Conservation (phyloP, 1,140 invertebrate genomes). For the Tetragnatha versicolor region DNA sequence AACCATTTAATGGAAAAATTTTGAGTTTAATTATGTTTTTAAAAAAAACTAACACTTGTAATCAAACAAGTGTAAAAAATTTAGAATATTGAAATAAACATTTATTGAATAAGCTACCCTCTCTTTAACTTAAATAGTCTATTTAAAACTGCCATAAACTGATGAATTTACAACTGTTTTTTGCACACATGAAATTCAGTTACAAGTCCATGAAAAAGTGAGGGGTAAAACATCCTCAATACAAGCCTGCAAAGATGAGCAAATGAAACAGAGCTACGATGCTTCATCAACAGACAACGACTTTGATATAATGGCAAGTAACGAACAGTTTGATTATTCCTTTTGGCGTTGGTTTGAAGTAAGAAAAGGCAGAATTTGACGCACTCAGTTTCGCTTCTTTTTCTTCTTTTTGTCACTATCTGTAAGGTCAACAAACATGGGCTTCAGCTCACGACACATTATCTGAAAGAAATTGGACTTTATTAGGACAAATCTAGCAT, state of each 20-base stretch:
- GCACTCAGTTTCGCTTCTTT: conserved; percentile 36
- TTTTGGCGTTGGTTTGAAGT: conserved; percentile 16
- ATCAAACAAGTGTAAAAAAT: no score
- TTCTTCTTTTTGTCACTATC: conserved; percentile 51
- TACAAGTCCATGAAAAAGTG: no score
- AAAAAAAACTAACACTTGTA: no score
- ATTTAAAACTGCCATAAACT: no score
- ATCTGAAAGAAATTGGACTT: not conserved
- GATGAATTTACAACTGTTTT: no score
- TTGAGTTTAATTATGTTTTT: no score
- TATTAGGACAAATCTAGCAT: no score
- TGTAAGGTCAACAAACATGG: conserved; percentile 43
- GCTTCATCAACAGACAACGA: conserved; percentile 40
- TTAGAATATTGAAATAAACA: no score
- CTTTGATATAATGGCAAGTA: conserved; percentile 52
- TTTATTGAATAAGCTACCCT: no score
- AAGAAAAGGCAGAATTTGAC: not conserved
- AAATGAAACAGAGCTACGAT: conserved; percentile 39
- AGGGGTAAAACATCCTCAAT: conserved; percentile 44
- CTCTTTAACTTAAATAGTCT: no score
- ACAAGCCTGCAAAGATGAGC: conserved; percentile 42
- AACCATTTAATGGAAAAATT: no score
- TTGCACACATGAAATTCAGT: no score
- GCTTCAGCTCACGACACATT: conserved; percentile 38
- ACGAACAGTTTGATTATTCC: conserved; percentile 44